Percentiles rank a stretch among this genome's conserved stretches.
Conservation (phyloP, 2,113 vertebrate species). For the Leptodactylus fuscus region DNA sequence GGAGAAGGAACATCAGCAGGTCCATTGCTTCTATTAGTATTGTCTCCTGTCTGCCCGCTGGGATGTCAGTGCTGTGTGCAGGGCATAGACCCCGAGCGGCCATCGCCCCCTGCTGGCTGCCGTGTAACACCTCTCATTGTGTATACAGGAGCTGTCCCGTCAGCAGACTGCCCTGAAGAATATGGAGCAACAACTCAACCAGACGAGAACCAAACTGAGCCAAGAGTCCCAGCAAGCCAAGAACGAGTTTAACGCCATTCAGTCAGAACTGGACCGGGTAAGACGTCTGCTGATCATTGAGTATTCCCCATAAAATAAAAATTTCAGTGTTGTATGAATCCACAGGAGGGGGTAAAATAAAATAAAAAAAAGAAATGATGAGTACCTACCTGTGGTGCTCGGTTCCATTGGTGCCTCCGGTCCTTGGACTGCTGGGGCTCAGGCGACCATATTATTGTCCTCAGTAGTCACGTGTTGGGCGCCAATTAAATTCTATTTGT, state of each 20-base stretch:
- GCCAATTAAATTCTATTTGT: too few species aligned
- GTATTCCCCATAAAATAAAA: too few species aligned
- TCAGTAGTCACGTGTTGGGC: too few species aligned
- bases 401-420: too few species aligned
- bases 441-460: too few species aligned
- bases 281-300: background rate
- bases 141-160: conserved; percentile 79
- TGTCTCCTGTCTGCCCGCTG: background rate
- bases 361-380: too few species aligned
- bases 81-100: background rate
- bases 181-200: conserved; percentile 80
- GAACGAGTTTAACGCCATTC: conserved; percentile 74
- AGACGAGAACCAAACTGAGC: conserved; percentile 78
- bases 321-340: too few species aligned
- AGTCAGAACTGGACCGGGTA: conserved; percentile 87
- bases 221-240: conserved; percentile 89
- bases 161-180: conserved; percentile 79
- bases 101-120: background rate
- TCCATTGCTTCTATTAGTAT: conserved; percentile 59
- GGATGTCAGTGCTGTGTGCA: background rate
- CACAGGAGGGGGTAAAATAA: too few species aligned
- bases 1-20: conserved; percentile 88
- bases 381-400: too few species aligned
- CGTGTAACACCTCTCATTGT: background rate
- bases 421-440: too few species aligned